These are phyloP conservation scores for Paracyclopina nana DNA, from an alignment of 1,140 invertebrate genomes.

Conservation along the genomic window DNA sequence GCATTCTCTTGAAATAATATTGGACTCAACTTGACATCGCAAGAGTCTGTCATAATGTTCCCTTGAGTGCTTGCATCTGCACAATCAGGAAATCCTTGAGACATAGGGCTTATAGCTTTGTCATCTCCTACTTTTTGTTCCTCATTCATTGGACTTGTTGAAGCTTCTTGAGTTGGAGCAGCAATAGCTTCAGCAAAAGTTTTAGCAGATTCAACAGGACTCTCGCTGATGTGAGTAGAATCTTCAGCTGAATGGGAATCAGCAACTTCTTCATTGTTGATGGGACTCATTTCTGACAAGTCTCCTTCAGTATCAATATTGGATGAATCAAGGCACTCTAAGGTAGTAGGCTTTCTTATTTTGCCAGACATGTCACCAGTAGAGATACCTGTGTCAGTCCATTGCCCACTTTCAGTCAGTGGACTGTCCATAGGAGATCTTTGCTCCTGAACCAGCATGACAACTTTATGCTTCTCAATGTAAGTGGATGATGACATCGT, in stretches of 20 bases:
- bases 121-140: too few relatives aligned
- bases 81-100: background rate
- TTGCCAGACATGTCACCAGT: background rate
- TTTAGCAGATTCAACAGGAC: background rate
- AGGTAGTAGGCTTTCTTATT: background rate
- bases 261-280: background rate
- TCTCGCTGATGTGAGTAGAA: background rate
- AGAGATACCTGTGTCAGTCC: background rate
- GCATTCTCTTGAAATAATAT: background rate
- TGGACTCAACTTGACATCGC: background rate
- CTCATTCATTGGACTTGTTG: too few relatives aligned
- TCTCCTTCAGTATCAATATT: constrained; percentile 1
- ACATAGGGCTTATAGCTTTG: too few relatives aligned
- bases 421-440: background rate
- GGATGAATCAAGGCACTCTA: background rate
- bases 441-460: background rate
- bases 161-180: too few relatives aligned
- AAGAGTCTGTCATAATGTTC: background rate
- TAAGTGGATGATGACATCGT: too few relatives aligned
- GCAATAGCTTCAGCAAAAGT: background rate
- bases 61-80: background rate
- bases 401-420: background rate
- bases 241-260: constrained; percentile 1
- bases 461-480: background rate
- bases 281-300: background rate